Evolutionary conservation across 2,888 invertebrate species (phyloP).

Genomic region (Lissocephala sabroskyi): DNA sequence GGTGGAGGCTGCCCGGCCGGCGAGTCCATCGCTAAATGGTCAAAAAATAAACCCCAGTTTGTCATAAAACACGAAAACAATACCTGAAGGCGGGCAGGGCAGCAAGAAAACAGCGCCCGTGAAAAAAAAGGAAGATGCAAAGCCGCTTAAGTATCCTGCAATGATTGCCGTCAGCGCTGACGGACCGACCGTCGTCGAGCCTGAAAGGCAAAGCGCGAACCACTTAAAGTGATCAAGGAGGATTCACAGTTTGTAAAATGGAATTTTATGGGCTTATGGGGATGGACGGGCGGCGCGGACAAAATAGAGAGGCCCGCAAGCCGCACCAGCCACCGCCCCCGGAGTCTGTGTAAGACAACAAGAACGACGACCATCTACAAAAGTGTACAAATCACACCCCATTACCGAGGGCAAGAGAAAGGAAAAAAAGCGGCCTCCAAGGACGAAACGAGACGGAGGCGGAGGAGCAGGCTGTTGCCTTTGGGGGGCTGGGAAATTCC

Average conservation of each 20-base stretch:
- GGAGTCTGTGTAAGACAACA: too few species aligned
- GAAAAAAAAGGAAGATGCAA: conserved; percentile 41
- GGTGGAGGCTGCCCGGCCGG: not conserved
- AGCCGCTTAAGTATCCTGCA: conserved; percentile 67
- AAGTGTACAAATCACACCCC: conserved; percentile 68
- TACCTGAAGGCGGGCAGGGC: not conserved
- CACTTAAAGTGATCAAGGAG: conserved; percentile 71
- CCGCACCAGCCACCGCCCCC: not conserved
- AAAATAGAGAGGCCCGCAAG: conserved; percentile 7
- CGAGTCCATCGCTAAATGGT: conserved; percentile 1
- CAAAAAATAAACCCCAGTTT: not conserved
- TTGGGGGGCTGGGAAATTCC: conserved; percentile 12
- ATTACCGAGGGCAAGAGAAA: conserved; percentile 36
- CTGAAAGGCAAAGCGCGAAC: conserved; percentile 40
- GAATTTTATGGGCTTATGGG: conserved; percentile 66
- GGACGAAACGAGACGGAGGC: conserved; percentile 10
- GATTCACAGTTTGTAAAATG: conserved; percentile 72
- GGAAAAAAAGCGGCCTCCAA: not conserved
- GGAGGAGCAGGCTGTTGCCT: not conserved
- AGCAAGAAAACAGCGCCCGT: not conserved
- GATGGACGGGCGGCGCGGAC: conserved; percentile 17
- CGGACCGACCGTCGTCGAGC: conserved; percentile 12
- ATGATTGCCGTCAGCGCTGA: conserved; percentile 51
- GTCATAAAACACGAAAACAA: not conserved
- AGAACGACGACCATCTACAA: conserved; percentile 4